A percentile compares a stretch with the other conserved stretches of the same genome.
phyloP scores from a whole-genome alignment of 1,140 invertebrate genomes.

The Zaprionus lachaisei region DNA sequence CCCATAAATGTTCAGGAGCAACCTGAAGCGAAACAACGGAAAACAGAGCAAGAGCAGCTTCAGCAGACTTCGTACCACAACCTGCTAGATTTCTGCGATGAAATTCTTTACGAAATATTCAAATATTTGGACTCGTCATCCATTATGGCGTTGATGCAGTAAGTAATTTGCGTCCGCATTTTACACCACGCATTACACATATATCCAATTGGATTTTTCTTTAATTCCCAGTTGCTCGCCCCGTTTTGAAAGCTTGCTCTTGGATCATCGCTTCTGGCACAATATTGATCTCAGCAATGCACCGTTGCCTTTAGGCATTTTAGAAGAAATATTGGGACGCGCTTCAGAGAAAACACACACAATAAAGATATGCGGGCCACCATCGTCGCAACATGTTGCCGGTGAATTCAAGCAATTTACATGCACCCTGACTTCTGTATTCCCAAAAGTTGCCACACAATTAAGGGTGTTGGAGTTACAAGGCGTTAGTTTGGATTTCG shows the following conservation, averaged over 20 bases:
- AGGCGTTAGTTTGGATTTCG: constrained; percentile 85
- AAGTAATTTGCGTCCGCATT: constrained; percentile 40
- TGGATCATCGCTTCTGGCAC: constrained; percentile 86
- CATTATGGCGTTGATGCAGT: constrained; percentile 85
- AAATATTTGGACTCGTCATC: constrained; percentile 85
- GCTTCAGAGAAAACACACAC: constrained; percentile 84
- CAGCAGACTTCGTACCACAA: constrained; percentile 6
- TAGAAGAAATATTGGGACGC: constrained; percentile 84
- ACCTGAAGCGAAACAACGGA: constrained; percentile 52
- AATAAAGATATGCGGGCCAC: constrained; percentile 84
- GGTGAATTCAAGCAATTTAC: constrained; percentile 74
- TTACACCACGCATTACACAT: neutral
- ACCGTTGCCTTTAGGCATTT: constrained; percentile 79
- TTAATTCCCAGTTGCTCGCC: constrained; percentile 84
- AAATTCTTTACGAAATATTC: constrained; percentile 86
- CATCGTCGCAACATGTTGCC: constrained; percentile 69
- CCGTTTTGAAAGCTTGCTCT: constrained; percentile 84
- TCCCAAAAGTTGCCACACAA: constrained; percentile 77
- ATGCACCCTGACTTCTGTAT: constrained; percentile 63
- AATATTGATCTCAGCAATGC: constrained; percentile 85
- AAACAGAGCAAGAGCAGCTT: constrained; percentile 30
- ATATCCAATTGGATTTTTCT: constrained; percentile 12
- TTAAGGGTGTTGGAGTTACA: constrained; percentile 85
- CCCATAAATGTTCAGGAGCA: constrained; percentile 17
- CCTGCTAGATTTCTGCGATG: constrained; percentile 84